Evolutionary conservation across 2,113 vertebrate species (phyloP).

Genomic region (Crotalus horridus): DNA sequence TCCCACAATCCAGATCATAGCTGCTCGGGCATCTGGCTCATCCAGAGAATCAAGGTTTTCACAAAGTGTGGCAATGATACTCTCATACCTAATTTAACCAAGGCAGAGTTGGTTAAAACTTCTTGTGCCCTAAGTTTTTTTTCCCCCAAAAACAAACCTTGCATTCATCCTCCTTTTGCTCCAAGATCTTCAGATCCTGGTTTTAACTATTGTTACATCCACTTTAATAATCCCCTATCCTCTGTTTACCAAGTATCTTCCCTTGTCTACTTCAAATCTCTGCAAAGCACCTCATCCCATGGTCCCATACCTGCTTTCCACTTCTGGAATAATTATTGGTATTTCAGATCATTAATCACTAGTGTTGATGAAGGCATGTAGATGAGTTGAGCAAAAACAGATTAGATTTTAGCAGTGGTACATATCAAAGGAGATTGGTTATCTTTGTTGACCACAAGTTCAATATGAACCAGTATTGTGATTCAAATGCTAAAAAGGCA

Average conservation of each 20-base stretch:
- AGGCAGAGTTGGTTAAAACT: not conserved
- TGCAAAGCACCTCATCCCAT: not conserved
- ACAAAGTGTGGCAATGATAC: slow-evolving; percentile 96
- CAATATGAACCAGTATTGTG: not conserved
- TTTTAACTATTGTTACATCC: not conserved
- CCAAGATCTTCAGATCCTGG: not conserved
- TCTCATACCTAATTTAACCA: slow-evolving; percentile 83
- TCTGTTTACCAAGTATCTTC: not conserved
- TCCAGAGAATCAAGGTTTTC: slow-evolving; percentile 97
- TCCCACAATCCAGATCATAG: slow-evolving; percentile 99
- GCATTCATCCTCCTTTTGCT: not conserved
- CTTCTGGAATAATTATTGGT: not conserved
- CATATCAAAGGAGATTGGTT: not conserved
- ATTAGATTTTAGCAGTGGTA: not conserved
- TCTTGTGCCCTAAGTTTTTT: not conserved
- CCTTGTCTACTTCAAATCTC: not conserved
- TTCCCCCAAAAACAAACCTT: not conserved
- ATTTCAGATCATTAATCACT: not conserved
- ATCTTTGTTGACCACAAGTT: not conserved
- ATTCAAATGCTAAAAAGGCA: not conserved
- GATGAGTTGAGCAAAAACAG: not conserved
- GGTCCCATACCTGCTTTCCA: not conserved
- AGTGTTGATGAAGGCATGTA: not conserved
- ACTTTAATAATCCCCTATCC: not conserved
- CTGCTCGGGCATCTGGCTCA: slow-evolving; percentile 94